Evolutionary conservation across 2,113 vertebrate genomes (phyloP).

Genomic region (Phylloscopus trochiloides): DNA sequence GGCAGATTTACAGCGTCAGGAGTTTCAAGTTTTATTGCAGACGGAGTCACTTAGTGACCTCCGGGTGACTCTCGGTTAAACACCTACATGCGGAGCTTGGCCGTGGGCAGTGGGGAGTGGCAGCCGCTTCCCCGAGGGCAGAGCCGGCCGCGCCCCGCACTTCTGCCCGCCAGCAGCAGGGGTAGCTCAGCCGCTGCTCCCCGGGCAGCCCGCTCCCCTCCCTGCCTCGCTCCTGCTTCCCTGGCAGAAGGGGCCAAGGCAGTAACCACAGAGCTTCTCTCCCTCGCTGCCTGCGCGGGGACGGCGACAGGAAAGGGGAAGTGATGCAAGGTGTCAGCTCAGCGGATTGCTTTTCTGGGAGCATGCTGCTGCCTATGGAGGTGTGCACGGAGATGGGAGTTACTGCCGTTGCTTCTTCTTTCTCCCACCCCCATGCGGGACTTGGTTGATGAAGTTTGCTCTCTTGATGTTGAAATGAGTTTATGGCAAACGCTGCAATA

Average conservation of each 20-base stretch:
- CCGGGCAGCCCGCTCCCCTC: not conserved
- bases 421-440: not conserved
- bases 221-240: not conserved
- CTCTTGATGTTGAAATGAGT: not conserved
- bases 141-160: fast-evolving
- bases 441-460: not conserved
- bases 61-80: not conserved
- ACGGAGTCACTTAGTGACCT: not conserved
- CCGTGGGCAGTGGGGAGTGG: not conserved
- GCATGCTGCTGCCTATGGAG: not conserved
- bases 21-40: not conserved
- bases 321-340: not conserved
- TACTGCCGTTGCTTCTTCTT: not conserved
- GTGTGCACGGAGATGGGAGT: not conserved
- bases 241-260: not conserved
- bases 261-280: not conserved
- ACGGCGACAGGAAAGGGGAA: not conserved
- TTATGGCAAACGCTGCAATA: not conserved
- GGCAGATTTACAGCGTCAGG: not conserved
- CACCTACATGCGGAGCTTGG: not conserved
- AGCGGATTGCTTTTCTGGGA: not conserved
- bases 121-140: not conserved
- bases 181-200: constrained; percentile 1
- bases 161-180: not conserved
- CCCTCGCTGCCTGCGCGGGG: not conserved